These are phyloP conservation scores for Himalopsyche tibetana DNA, from an alignment of 2,888 invertebrate genomes.

Conservation along the genomic window DNA sequence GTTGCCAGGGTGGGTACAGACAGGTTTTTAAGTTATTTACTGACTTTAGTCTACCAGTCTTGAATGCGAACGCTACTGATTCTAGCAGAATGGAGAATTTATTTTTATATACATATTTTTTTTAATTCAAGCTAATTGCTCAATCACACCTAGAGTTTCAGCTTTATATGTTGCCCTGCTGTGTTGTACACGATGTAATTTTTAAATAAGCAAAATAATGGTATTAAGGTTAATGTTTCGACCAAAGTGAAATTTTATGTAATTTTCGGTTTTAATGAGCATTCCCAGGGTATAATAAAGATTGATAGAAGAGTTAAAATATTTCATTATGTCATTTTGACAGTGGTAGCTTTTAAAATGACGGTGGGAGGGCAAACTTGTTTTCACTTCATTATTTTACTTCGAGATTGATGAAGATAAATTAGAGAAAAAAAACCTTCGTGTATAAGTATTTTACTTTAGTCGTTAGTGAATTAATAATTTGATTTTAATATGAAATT, in stretches of 20 bases:
- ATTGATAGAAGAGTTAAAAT: constrained; percentile 42
- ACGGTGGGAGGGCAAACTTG: constrained; percentile 3
- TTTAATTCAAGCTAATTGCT: not conserved
- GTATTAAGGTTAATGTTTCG: not conserved
- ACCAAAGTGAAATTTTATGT: constrained; percentile 19
- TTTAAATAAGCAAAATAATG: not conserved
- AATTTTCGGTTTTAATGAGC: constrained; percentile 17
- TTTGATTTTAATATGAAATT: not conserved
- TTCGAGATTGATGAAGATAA: constrained; percentile 39
- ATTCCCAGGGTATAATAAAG: not conserved
- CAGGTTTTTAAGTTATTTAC: no score
- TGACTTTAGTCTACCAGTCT: no score
- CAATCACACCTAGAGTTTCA: not conserved
- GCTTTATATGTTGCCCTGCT: not conserved
- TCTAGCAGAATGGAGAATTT: no score
- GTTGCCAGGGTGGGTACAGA: no score
- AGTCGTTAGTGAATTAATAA: constrained; percentile 2
- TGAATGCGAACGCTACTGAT: no score
- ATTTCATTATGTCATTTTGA: constrained; percentile 31
- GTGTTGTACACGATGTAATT: not conserved
- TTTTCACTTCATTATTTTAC: constrained; percentile 27
- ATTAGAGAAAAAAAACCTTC: not conserved
- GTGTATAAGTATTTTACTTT: not conserved
- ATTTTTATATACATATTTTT: not conserved
- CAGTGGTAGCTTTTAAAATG: constrained; percentile 8